A percentile compares a stretch with the other conserved stretches of the same genome.
Evolutionary conservation across 1,140 invertebrate genomes (phyloP).

Genomic region (Luehdorfia chinensis): DNA sequence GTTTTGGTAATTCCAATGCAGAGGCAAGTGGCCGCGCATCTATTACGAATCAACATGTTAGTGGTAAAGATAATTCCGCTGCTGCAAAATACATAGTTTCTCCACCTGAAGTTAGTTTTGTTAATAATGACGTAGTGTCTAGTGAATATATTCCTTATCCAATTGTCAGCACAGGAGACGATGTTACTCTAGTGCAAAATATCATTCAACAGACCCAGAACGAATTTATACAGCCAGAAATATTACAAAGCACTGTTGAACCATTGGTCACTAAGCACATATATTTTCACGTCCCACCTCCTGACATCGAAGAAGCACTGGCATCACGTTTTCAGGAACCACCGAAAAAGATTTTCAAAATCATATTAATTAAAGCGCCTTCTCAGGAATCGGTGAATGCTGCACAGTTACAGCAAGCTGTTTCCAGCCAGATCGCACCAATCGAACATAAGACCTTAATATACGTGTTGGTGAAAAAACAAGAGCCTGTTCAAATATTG

Average conservation of each 20-base stretch:
- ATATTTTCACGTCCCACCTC: constrained; percentile 90
- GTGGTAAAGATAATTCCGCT: too few relatives aligned
- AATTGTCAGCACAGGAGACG: background rate
- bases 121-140: too few relatives aligned
- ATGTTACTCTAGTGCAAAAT: background rate
- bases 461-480: constrained; percentile 90
- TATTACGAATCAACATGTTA: background rate
- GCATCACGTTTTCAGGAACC: constrained; percentile 68
- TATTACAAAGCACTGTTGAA: constrained; percentile 2
- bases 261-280: constrained; percentile 86
- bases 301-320: constrained; percentile 83
- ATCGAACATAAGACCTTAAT: constrained; percentile 89
- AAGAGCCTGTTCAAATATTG: constrained; percentile 82
- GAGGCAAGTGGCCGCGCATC: background rate
- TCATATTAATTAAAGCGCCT: constrained; percentile 86
- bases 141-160: too few relatives aligned
- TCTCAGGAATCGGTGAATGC: constrained; percentile 24
- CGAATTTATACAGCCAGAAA: background rate
- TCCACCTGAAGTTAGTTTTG: too few relatives aligned
- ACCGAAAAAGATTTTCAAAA: constrained; percentile 90
- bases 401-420: constrained; percentile 18
- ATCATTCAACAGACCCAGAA: background rate
- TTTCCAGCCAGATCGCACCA: constrained; percentile 18
- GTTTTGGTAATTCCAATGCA: background rate
- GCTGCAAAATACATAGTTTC: too few relatives aligned